Evolutionary conservation across 1,140 invertebrate genomes (phyloP), one percentile per base, ranked within the genome.

Genomic region (Drosophila nigromelanica): DNA sequence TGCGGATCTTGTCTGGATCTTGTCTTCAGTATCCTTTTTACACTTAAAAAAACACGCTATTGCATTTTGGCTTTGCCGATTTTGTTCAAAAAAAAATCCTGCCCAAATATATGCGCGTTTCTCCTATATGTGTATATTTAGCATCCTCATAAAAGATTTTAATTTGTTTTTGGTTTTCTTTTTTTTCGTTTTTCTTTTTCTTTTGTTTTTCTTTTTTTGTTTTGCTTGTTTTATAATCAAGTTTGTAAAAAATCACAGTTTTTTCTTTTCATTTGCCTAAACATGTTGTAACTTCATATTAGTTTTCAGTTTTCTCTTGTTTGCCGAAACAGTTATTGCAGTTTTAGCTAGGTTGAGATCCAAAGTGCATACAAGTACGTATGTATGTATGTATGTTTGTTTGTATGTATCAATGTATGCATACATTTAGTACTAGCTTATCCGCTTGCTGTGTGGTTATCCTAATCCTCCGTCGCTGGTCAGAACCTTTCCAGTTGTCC

Each of bases 211-310:
- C n/a, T 11, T 35, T 61, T 63, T 48, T 48, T 45, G 69, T 76
- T 67, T 68, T 64, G 54, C 63, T 79, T 76, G 73, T 73, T 87
- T 79, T 78, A 72, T 87, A 87, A 81, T 87, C 82, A 87, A 89
- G 76, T 86, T 85, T 76, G 70, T 81, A 89, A 91, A 91, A 87
- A 91, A 91, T 91, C 89, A 91, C 89, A 91, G 89, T 91, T 91
- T 90, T 27, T 91, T 90, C 64, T 56, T 52, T 59, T 51, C 68
- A 90, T 89, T 89, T 85, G 86, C 90, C 86, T 91, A 90, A 90
- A 91, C 80, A 79, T 87, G 68, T 67, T 78, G 79, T 68, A 37
- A 60, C 35, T 63, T 33, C 39, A 39, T 62, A 76, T 59, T 72
- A 35, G 24, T 18, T 61, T 52, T 73, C 68, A 24, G 45, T 60